Conservation (phyloP, 1,140 invertebrate species). For the Rhagoletis zephyria region DNA sequence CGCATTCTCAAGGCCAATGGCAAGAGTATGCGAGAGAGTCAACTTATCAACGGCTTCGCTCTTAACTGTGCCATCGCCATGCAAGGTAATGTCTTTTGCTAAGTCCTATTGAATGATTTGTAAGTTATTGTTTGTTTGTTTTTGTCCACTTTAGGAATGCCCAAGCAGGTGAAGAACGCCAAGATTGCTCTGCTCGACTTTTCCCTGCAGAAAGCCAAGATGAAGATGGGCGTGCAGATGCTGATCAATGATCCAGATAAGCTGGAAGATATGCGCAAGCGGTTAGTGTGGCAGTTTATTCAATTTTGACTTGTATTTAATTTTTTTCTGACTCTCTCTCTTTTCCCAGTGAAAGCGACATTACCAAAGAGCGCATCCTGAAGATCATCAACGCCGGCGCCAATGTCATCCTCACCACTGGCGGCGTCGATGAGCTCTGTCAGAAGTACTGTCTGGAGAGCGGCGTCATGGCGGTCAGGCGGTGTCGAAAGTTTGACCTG, state of each 20-base stretch:
- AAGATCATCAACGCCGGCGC: slow-evolving; percentile 95
- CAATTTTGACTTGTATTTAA: too few species aligned
- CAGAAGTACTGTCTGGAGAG: slow-evolving; percentile 98
- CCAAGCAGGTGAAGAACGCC: slow-evolving; percentile 90
- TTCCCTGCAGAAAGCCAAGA: slow-evolving; percentile 94
- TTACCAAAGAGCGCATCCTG: slow-evolving; percentile 97
- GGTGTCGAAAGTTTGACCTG: slow-evolving; percentile 96
- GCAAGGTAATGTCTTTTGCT: too few species aligned
- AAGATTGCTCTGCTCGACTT: slow-evolving; percentile 99
- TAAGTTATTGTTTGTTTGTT: too few species aligned
- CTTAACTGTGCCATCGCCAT: slow-evolving; percentile 98
- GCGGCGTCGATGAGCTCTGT: slow-evolving; percentile 98
- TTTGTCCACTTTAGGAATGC: too few species aligned
- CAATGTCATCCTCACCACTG: slow-evolving; percentile 95
- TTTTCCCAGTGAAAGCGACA: slow-evolving; percentile 95
- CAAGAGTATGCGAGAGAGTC: slow-evolving; percentile 93
- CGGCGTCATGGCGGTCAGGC: slow-evolving; percentile 95
- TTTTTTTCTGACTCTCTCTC: too few species aligned
- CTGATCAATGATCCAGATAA: slow-evolving; percentile 95
- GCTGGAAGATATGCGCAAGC: slow-evolving; percentile 93
- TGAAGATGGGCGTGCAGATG: slow-evolving; percentile 98
- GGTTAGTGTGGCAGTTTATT: too few species aligned
- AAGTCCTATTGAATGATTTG: too few species aligned
- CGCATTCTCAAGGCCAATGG: slow-evolving; percentile 99
- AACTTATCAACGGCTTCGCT: slow-evolving; percentile 89